Conservation (phyloP, 2,888 invertebrate genomes). For the Ganaspis brasiliensis region DNA sequence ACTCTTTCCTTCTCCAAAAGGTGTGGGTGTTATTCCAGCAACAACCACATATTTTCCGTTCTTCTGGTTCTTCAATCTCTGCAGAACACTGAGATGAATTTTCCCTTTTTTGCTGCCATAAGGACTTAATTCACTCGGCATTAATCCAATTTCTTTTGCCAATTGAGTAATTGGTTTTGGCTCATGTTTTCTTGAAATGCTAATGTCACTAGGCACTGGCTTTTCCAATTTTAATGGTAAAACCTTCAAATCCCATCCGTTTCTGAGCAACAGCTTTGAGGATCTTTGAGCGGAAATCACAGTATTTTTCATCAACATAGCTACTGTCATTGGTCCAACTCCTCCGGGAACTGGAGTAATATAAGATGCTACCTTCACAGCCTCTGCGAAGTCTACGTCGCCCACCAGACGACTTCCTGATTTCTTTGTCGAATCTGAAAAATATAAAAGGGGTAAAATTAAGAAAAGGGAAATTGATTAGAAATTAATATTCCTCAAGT, state of each 20-base stretch:
- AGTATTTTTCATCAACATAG: conserved; percentile 98
- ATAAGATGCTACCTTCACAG: conserved; percentile 89
- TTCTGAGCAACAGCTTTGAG: conserved; percentile 83
- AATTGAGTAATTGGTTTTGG: conserved; percentile 91
- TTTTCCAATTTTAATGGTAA: conserved; percentile 84
- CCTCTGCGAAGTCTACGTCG: conserved; percentile 95
- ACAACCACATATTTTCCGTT: conserved; percentile 97
- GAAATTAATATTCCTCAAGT: no score
- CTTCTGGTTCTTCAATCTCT: conserved; percentile 86
- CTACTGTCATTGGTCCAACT: conserved; percentile 99
- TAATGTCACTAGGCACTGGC: conserved; percentile 97
- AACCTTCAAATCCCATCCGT: conserved; percentile 88
- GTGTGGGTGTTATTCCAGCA: conserved; percentile 98
- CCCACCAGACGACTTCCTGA: conserved; percentile 94
- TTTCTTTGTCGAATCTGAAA: conserved; percentile 89
- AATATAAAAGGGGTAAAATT: neutral
- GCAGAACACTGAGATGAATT: conserved; percentile 89
- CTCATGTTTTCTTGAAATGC: conserved; percentile 92
- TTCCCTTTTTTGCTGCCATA: conserved; percentile 98
- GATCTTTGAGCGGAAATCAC: conserved; percentile 89
- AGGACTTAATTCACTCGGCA: conserved; percentile 90
- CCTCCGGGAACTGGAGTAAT: conserved; percentile 98
- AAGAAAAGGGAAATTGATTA: no score
- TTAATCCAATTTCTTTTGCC: conserved; percentile 92
- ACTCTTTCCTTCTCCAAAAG: conserved; percentile 99